Evolutionary conservation across 2,113 vertebrate genomes (phyloP).

Genomic region (Alectura lathami): DNA sequence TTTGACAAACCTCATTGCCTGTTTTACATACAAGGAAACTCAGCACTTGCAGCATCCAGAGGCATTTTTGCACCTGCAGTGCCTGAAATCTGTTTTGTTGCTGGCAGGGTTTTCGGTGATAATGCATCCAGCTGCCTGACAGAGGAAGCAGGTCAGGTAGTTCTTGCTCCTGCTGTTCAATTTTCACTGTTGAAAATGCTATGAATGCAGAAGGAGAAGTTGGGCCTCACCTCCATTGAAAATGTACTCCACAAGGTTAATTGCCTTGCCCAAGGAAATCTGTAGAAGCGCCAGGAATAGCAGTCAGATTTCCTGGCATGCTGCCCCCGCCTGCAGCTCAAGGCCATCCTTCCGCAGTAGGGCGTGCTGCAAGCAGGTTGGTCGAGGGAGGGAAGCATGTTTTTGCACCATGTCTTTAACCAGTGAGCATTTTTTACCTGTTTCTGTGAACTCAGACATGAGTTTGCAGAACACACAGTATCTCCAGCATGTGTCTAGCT

Average conservation of each 20-base stretch:
- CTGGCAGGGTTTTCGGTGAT: neutral
- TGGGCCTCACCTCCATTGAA: slow-evolving; percentile 51
- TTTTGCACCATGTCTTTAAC: neutral
- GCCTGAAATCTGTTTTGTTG: neutral
- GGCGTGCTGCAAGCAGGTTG: neutral
- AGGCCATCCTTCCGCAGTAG: slow-evolving; percentile 37
- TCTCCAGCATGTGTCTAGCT: neutral
- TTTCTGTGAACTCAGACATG: neutral
- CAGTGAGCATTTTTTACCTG: neutral
- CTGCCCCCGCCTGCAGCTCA: slow-evolving; percentile 50
- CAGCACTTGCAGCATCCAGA: neutral
- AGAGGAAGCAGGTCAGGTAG: neutral
- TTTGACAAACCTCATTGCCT: neutral
- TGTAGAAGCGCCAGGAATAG: slow-evolving; percentile 67
- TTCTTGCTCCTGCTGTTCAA: neutral
- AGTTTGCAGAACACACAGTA: neutral
- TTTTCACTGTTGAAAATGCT: neutral
- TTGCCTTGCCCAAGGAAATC: slow-evolving; percentile 70
- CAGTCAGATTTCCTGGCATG: slow-evolving; percentile 61
- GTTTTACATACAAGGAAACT: neutral
- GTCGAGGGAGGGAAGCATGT: neutral
- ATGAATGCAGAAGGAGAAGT: slow-evolving; percentile 25
- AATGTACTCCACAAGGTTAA: slow-evolving; percentile 63
- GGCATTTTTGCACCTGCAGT: neutral
- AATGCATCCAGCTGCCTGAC: neutral